These are phyloP conservation scores for Boloria selene DNA, from an alignment of 2,888 invertebrate species.

Conservation along the genomic window DNA sequence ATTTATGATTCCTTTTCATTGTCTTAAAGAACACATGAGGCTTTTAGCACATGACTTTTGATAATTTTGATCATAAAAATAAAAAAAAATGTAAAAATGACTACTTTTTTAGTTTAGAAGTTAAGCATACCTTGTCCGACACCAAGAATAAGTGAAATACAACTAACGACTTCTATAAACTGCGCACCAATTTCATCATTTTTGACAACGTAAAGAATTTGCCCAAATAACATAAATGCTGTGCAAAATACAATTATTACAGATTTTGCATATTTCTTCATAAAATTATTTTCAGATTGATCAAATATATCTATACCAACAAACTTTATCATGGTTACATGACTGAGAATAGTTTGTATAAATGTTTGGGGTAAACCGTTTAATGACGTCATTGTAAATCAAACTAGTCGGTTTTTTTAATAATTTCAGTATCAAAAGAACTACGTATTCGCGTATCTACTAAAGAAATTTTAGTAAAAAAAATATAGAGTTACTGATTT, in stretches of 20 bases:
- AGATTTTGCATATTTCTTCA: slow-evolving; percentile 30
- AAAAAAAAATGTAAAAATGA: too few species aligned
- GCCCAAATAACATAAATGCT: slow-evolving; percentile 34
- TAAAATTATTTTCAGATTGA: slow-evolving; percentile 25
- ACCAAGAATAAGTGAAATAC: slow-evolving; percentile 40
- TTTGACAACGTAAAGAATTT: slow-evolving; percentile 37
- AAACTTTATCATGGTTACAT: slow-evolving; percentile 37
- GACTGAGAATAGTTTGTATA: slow-evolving; percentile 39
- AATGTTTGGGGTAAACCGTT: slow-evolving; percentile 34
- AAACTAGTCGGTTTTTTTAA: too few species aligned
- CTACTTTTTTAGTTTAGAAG: too few species aligned
- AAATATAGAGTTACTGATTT: too few species aligned
- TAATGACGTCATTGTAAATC: slow-evolving; percentile 32
- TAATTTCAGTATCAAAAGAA: too few species aligned
- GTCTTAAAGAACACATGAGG: too few species aligned
- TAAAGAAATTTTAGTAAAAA: too few species aligned
- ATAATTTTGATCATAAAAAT: too few species aligned
- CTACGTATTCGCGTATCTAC: too few species aligned
- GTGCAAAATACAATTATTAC: slow-evolving; percentile 23
- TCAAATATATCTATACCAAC: slow-evolving; percentile 43
- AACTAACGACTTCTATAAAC: slow-evolving; percentile 42
- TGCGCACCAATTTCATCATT: slow-evolving; percentile 37
- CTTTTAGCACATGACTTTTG: too few species aligned
- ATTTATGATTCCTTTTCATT: too few species aligned
- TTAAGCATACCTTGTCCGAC: slow-evolving; percentile 39